phyloP scores from a whole-genome alignment of 2,797 vertebrate species.

The Enteromius thamalakanensis region DNA sequence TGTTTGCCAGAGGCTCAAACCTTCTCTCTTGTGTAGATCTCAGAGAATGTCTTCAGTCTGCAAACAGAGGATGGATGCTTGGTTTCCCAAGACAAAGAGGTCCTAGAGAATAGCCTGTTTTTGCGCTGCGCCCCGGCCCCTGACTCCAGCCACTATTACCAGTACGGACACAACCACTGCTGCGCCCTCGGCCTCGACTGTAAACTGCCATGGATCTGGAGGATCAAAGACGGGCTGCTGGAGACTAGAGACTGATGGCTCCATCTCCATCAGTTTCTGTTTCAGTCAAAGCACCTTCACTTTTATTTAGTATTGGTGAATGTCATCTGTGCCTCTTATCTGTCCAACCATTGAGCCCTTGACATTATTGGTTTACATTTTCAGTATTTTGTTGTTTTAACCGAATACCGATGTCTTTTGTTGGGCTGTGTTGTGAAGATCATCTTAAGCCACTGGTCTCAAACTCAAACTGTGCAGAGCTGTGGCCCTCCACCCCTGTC shows the following conservation, averaged over 20 bases:
- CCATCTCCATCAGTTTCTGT: background rate
- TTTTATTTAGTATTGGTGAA: background rate
- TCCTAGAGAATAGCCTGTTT: slow-evolving; percentile 86
- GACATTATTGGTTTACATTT: slow-evolving; percentile 1
- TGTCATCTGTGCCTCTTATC: background rate
- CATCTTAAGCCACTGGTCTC: background rate
- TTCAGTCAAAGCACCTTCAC: background rate
- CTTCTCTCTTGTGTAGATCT: slow-evolving; percentile 78
- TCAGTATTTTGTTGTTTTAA: background rate
- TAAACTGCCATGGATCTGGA: slow-evolving; percentile 84
- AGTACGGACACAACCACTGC: background rate
- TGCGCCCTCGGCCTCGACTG: slow-evolving; percentile 74
- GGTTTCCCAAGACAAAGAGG: slow-evolving; percentile 84
- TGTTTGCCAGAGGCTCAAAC: background rate
- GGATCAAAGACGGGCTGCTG: slow-evolving; percentile 86
- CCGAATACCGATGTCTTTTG: background rate
- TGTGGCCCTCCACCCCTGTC: no score
- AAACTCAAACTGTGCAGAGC: no score
- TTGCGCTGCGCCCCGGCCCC: slow-evolving; percentile 88
- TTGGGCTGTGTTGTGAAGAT: background rate
- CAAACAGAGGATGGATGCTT: slow-evolving; percentile 84
- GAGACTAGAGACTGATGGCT: slow-evolving; percentile 68
- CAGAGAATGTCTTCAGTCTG: slow-evolving; percentile 89
- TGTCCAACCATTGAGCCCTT: background rate
- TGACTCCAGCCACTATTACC: slow-evolving; percentile 74